A percentile compares a stretch with the other conserved stretches of the same genome.
These are phyloP conservation scores for Hippocampus comes DNA, from an alignment of 2,113 vertebrate species.

Conservation along the genomic window DNA sequence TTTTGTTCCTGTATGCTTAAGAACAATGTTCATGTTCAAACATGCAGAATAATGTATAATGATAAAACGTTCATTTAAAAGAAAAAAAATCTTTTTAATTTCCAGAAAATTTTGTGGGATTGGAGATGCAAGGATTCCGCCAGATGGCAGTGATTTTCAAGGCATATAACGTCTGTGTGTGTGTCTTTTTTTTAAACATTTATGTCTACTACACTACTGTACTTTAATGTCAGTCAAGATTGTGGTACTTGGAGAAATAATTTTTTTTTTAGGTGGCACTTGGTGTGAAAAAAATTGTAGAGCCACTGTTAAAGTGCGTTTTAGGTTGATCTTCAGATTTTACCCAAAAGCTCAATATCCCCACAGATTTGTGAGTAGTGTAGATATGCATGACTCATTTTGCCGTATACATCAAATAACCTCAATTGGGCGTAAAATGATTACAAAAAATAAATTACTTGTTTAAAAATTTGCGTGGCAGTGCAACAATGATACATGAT, in stretches of 20 bases:
- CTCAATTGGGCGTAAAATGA: constrained; percentile 32
- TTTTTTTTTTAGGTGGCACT: background rate
- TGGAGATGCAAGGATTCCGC: no score
- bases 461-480: constrained; percentile 48
- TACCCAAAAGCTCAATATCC: background rate
- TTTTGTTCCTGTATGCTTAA: background rate
- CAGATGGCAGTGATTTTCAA: no score
- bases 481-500: constrained; percentile 56
- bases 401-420: constrained; percentile 13
- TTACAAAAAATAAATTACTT: constrained; percentile 61
- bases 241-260: background rate
- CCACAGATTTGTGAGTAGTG: background rate
- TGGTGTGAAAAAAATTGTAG: background rate
- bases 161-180: no score
- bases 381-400: background rate
- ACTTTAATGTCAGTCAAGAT: background rate
- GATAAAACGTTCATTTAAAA: background rate
- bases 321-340: background rate
- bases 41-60: background rate
- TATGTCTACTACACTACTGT: no score
- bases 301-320: background rate
- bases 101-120: no score
- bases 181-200: no score
- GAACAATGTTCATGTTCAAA: background rate
- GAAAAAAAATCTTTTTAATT: no score